Evolutionary conservation across 2,113 vertebrate species (phyloP), one percentile per base, ranked within the genome.

Genomic region (Tenrec ecaudatus): DNA sequence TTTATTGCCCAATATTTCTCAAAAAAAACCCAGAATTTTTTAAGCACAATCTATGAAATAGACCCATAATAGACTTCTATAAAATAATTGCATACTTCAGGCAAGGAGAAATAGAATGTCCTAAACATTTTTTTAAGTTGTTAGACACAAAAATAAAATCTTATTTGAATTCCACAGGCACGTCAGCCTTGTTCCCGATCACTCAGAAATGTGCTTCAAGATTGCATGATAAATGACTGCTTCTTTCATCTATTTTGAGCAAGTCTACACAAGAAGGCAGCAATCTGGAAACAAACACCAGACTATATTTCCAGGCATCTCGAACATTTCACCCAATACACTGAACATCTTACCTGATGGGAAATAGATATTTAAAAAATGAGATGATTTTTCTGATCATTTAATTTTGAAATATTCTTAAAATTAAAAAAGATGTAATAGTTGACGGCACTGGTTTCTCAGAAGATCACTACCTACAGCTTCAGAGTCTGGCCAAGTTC

Each of bases 211-310:
- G 10, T 90, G 82, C 92, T 75, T 90, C 15, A 69, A 78, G 62
- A 88, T 53, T 69, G 15, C 40, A 27, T 66, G 36, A 68, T 80
- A 95, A 94, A 91, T 88, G 64, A 43, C 58, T 92, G 58, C 22
- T 88, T 77, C 77, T 58, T 95, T 87, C 83, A 88, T 91, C 84
- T 91, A 77, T 76, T 85, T 78, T 76, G 62, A 79, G 69, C 91
- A 95, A 83, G 95, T 38, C 93, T 80, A 92, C 95, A 89, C 85
- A 94, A 82, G 94, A 94, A 95, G 15, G 33, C 31, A 89, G 82
- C 33, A 80, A 66, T 62, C 80, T 89, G 58, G 40, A 97, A 97
- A 91, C 87, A 85, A 43, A 33, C 79, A 33, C 57, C n/a, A 95
- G 43, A 81, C 57, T 89, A 0, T 76, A 85, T 86, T 89, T 91